Base-by-base conservation (phyloP, 1,140 invertebrate species). In the Drosophila truncata region DNA sequence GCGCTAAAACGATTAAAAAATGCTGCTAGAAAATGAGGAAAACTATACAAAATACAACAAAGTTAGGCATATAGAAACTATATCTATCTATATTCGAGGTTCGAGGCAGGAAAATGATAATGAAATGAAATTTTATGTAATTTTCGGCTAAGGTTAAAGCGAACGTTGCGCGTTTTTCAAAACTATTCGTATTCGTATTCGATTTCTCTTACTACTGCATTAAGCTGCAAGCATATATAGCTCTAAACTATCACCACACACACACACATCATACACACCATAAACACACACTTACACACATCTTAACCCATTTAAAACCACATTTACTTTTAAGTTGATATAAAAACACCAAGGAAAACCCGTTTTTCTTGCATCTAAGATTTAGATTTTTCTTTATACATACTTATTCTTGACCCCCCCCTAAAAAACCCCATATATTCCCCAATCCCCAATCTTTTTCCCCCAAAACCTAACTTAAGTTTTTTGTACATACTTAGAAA, bases 71-170 rank as follows among this genome's bases (percentile, higher is more conserved):
- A 76, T 82, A 78, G 71, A 60, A 86, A 54, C 59, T 86, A 85
- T 55, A 78, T 65, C 46, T 20, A 41, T 60, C 57, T 35, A 46
- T 75, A 75, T 77, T 60, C 62, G 50, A 58, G 37, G 35, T 77
- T 60, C 62, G 50, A 58, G 37, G 35, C 46, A 55, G 52, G 29
- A 49, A 76, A 57, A 65, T 59, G 55, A 47, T 49, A 77, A 67
- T 59, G 69, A 78, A 66, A 72, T 57, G 67, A 70, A 63, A 78
- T 74, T 82, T 77, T 87, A 84, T 84, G 83, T 88, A 84, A 88
- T 88, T 87, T 87, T 87, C 74, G 84, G 83, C 76, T 87, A 88
- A 87, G 61, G 74, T 88, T 88, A 80, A 37, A 80, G 82, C 82
- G 80, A 86, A 70, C 46, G 82, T 84, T 85, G 77, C 71, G 82